Percentiles rank a stretch among this genome's conserved stretches.
These are phyloP conservation scores for Leptestheria dahalacensis DNA, from an alignment of 1,140 invertebrate genomes.

Conservation along the genomic window DNA sequence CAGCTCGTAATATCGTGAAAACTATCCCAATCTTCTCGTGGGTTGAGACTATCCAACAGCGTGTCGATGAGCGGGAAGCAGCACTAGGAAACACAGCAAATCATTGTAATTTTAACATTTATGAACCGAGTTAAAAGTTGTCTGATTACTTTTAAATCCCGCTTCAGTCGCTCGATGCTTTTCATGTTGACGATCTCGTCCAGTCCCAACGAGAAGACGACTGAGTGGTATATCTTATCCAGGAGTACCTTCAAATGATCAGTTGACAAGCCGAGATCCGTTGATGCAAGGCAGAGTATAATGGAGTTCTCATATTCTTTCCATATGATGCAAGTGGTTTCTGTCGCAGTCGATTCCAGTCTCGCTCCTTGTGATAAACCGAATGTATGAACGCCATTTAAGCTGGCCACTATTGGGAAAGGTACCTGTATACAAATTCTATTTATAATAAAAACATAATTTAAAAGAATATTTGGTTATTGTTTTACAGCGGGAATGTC, in stretches of 20 bases:
- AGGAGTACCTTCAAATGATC: slow-evolving; percentile 7
- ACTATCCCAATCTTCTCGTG: slow-evolving; percentile 9
- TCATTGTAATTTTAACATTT: neutral
- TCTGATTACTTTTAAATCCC: slow-evolving; percentile 9
- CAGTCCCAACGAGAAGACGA: slow-evolving; percentile 10
- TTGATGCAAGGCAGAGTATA: slow-evolving; percentile 9
- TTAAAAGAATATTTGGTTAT: neutral
- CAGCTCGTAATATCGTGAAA: slow-evolving; percentile 10
- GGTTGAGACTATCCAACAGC: slow-evolving; percentile 5
- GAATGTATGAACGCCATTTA: slow-evolving; percentile 9
- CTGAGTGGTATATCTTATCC: slow-evolving; percentile 6
- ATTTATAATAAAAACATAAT: neutral
- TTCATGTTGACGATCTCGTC: slow-evolving; percentile 10
- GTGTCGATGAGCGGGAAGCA: slow-evolving; percentile 12
- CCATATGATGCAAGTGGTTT: neutral
- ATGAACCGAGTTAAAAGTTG: neutral
- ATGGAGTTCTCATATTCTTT: neutral
- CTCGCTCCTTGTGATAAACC: slow-evolving; percentile 1
- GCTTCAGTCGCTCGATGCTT: slow-evolving; percentile 10
- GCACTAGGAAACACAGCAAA: neutral
- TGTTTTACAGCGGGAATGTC: slow-evolving; percentile 9
- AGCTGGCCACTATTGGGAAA: slow-evolving; percentile 8
- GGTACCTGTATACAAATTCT: slow-evolving; percentile 6
- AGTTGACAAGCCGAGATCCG: slow-evolving; percentile 2
- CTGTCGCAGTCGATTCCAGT: neutral